Evolutionary conservation across 1,140 invertebrate genomes (phyloP), one percentile per base, ranked within the genome.

Genomic region (Drosophila takahashii): DNA sequence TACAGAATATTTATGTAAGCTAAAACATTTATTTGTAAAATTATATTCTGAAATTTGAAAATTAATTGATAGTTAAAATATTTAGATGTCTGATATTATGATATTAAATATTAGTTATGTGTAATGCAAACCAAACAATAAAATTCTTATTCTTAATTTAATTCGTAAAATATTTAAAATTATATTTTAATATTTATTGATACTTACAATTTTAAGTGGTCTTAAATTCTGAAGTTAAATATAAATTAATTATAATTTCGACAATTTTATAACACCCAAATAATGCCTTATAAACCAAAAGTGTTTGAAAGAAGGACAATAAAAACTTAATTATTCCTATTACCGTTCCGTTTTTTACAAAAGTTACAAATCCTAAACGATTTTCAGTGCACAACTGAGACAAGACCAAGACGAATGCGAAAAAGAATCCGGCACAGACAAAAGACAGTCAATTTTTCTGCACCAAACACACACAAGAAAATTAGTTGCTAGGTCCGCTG

Each of bases 401-500:
- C 61, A 59, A 69, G 81, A 57, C 70, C 67, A 71, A 71, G 65
- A 71, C 67, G 67, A 71, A 71, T 71, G 65, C 16, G 51, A 56
- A 47, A 51, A 52, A 60, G 59, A 70, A 76, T 37, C 66, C 50
- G 73, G 50, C 69, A 54, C 79, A 76, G 73, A 89, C 83, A 79
- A 78, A 87, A 83, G 71, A 41, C 79, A 89, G 84, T 77, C 84
- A 89, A 89, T 89, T 89, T 89, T 84, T 84, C 79, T 89, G 84
- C 84, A 77, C 41, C 81, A 66, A 89, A 84, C 79, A 77, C 84
- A 83, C 84, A 72, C 77, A 89, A 79, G 79, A 89, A 89, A 89
- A 89, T 89, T 89, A 89, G 84, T 89, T 89, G 45, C 62, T 66
- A 59, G 44, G 58, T 41, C 57, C 26, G 51, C 29, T 15, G 71